These are phyloP conservation scores for Eilema griseolum DNA, from an alignment of 2,888 invertebrate species.

Conservation along the genomic window DNA sequence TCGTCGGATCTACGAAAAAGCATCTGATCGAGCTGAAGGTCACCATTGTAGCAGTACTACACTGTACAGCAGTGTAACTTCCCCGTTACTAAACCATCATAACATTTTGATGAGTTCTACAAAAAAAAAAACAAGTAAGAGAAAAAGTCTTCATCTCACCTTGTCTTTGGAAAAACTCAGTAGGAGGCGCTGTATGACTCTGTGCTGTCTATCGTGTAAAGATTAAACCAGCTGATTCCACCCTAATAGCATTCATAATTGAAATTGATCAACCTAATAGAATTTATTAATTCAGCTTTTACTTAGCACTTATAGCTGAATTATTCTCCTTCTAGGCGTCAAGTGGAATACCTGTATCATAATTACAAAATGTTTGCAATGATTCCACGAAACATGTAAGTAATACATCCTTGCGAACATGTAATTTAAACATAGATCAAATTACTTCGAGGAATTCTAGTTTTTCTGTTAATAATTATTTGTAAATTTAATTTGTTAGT, in stretches of 20 bases:
- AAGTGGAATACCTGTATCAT: background rate
- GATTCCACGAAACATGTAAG: constrained; percentile 22
- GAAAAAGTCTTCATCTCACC: too few species aligned
- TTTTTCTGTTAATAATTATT: constrained; percentile 22
- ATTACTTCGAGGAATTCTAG: constrained; percentile 20
- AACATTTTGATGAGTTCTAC: too few species aligned
- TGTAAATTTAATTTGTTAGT: constrained; percentile 6
- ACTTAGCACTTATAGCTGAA: background rate
- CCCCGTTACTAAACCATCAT: too few species aligned
- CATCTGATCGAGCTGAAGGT: too few species aligned
- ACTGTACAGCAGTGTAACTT: too few species aligned
- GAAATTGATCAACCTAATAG: background rate
- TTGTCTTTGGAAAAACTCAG: too few species aligned
- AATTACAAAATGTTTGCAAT: constrained; percentile 24
- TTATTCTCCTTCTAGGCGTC: background rate
- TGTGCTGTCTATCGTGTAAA: background rate
- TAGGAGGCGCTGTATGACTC: background rate
- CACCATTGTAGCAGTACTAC: too few species aligned
- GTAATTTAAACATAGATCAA: constrained; percentile 27
- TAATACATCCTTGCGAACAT: constrained; percentile 19
- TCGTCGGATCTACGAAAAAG: too few species aligned
- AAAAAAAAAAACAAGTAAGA: too few species aligned
- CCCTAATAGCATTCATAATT: background rate
- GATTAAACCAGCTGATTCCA: background rate
- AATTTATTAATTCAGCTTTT: background rate